Evolutionary conservation across 2,888 invertebrate species (phyloP), one percentile per base, ranked within the genome.

Genomic region (Calephelis perditalis): DNA sequence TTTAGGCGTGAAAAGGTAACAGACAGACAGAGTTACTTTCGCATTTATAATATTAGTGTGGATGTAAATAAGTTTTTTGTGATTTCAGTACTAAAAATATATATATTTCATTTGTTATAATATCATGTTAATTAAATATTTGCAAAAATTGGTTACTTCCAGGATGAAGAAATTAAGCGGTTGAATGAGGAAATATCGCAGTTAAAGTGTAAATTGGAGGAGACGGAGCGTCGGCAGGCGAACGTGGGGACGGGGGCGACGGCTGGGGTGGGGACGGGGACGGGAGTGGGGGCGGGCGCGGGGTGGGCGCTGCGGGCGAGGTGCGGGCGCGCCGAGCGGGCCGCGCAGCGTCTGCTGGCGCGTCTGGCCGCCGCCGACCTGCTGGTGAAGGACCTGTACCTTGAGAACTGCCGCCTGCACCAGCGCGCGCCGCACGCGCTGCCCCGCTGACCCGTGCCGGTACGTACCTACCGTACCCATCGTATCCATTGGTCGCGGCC

Each of bases 361-460:
- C 88, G 15, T n/a, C 77, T 91, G 65, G 87, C 87, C 64, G 81
- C 86, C 36, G 82, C 84, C 5, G 84, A 81, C 71, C 88, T 59
- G 36, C 54, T 96, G 56, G 94, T 96, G 35, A 95, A 96, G 85
- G 96, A 96, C 75, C 91, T 97, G 65, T 97, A 95, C 84, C 93
- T 96, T 58, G 96, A 97, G 84, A 97, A 97, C 87, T 94, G 96
- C 60, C 94, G 95, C 79, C 91, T 97, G 63, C 91, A 93, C 63
- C 94, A 70, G 67, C 63, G 83, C 92, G 65, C 92, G 92, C 94
- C 73, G 87, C 78, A 91, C 93, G 93, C 83, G n/a, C 54, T 15
- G 43, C 56, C 26, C 12, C 44, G 44, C 56, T 43, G 56, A 47
- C 54, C 12, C 4, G 26, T 54, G 47, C 56, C 35, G 3, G 26